These are phyloP conservation scores for Epinotia brunnichana DNA, from an alignment of 2,888 invertebrate species.

Conservation along the genomic window DNA sequence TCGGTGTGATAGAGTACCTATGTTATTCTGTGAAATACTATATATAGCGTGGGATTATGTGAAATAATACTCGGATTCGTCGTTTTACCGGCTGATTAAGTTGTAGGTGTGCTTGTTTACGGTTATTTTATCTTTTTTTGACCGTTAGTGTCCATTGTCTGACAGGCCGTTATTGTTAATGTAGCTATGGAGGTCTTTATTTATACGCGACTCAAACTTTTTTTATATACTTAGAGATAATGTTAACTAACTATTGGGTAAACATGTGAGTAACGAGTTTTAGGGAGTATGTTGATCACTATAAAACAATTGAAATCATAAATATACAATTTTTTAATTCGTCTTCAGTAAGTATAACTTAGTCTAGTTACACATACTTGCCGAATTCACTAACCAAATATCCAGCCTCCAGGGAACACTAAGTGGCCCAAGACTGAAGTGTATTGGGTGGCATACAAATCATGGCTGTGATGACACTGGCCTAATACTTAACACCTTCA, in stretches of 20 bases:
- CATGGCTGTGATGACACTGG: too few species aligned
- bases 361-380: too few species aligned
- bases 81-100: background rate
- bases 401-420: too few species aligned
- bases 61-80: background rate
- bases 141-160: constrained; percentile 31
- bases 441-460: too few species aligned
- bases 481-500: too few species aligned
- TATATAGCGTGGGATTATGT: background rate
- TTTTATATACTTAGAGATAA: background rate
- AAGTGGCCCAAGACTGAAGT: too few species aligned
- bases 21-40: background rate
- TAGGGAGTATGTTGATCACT: too few species aligned
- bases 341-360: too few species aligned
- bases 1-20: background rate
- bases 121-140: constrained; percentile 17
- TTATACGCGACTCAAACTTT: background rate
- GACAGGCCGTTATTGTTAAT: constrained; percentile 12
- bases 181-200: background rate
- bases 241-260: background rate
- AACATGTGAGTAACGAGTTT: background rate
- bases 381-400: too few species aligned
- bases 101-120: background rate
- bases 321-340: too few species aligned
- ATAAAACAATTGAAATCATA: too few species aligned